Evolutionary conservation across 2,113 vertebrate species (phyloP).

Genomic region (Cacatua alba): DNA sequence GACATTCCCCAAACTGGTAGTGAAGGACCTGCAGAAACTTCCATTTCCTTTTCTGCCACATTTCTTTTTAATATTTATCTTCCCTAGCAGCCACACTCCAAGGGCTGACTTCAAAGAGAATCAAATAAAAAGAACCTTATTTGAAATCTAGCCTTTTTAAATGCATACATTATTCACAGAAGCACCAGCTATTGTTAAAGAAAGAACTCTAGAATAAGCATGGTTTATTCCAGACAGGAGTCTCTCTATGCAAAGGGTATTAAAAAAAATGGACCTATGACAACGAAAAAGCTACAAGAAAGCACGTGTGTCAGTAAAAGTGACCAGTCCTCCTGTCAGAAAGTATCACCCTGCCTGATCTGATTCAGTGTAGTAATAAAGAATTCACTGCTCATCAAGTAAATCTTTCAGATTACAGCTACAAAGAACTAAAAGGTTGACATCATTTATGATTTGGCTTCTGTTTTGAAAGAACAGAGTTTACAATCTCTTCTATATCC

Average conservation of each 20-base stretch:
- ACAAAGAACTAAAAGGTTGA: not conserved
- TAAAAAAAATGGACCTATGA: not conserved
- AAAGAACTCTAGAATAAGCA: not conserved
- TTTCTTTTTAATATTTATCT: slow-evolving; percentile 21
- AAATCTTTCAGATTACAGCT: not conserved
- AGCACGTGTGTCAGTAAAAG: not conserved
- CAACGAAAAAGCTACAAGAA: not conserved
- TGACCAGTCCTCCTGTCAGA: not conserved
- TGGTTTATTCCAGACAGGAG: not conserved
- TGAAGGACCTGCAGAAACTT: not conserved
- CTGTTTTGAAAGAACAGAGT: not conserved
- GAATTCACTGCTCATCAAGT: not conserved
- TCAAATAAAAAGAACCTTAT: not conserved
- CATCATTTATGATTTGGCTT: not conserved
- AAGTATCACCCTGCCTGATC: not conserved
- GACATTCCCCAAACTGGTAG: not conserved
- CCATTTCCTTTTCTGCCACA: slow-evolving; percentile 7
- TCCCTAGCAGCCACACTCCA: not conserved
- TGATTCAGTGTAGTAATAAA: not conserved
- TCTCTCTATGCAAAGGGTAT: not conserved
- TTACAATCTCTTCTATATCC: not conserved
- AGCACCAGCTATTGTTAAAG: not conserved
- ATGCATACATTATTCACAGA: not conserved
- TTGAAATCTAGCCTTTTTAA: not conserved
- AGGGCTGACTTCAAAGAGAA: slow-evolving; percentile 16